Conservation (phyloP, 2,797 vertebrate genomes). For the Calcarius lapponicus region DNA sequence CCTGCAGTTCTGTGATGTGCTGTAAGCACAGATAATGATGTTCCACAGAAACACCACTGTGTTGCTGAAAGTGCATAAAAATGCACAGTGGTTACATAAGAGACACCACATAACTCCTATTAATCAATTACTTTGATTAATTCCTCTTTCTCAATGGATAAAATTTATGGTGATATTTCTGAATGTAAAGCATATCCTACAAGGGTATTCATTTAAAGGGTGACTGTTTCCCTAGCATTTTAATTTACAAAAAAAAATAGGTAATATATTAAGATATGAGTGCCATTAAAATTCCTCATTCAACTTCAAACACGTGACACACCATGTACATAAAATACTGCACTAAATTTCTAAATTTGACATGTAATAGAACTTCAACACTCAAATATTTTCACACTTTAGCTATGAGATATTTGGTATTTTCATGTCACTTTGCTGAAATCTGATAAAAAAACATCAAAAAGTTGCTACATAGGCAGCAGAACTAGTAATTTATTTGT, state of each 20-base stretch:
- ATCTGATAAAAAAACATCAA: not conserved
- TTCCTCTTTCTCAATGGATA: not conserved
- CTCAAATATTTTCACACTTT: not conserved
- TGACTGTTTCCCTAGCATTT: not conserved
- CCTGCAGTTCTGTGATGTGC: not conserved
- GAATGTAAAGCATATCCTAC: not conserved
- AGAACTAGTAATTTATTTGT: not conserved
- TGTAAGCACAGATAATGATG: not conserved
- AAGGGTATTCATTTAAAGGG: not conserved
- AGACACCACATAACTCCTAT: not conserved
- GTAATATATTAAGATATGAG: not conserved
- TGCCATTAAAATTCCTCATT: not conserved
- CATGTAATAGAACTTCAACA: not conserved
- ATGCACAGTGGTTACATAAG: not conserved
- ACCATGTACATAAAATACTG: not conserved
- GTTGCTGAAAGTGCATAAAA: not conserved
- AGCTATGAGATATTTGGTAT: not conserved
- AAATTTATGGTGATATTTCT: not conserved
- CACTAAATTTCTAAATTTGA: not conserved
- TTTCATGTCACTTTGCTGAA: not conserved
- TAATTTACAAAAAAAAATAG: not conserved
- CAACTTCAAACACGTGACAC: not conserved
- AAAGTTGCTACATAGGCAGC: not conserved
- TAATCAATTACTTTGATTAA: not conserved
- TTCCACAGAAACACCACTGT: not conserved